phyloP scores from a whole-genome alignment of 2,797 vertebrate genomes.

The Thunnus albacares region DNA sequence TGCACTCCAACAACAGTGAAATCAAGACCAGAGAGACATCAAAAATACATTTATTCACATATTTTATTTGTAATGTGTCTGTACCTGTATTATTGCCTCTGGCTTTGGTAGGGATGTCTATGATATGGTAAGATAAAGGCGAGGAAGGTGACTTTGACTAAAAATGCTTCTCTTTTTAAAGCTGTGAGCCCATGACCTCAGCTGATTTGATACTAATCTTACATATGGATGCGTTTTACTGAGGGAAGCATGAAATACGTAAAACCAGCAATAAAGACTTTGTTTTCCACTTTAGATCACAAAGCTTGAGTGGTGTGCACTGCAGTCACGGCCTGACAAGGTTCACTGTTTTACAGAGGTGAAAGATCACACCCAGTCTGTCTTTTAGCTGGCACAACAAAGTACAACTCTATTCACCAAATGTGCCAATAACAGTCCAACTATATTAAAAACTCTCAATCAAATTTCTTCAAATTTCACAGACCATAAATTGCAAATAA shows the following conservation, averaged over 20 bases:
- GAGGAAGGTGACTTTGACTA: conserved; percentile 12
- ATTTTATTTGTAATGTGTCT: conserved; percentile 1
- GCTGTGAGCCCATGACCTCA: conserved; percentile 10
- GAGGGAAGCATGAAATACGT: background rate
- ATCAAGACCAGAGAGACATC: conserved; percentile 14
- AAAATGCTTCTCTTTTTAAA: conserved; percentile 10
- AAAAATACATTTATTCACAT: conserved; percentile 13
- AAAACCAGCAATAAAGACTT: background rate
- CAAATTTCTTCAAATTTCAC: conserved; percentile 34
- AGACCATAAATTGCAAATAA: background rate
- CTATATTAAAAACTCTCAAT: conserved; percentile 14
- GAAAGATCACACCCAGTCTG: conserved; percentile 27
- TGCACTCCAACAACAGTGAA: conserved; percentile 17
- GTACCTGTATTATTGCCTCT: conserved; percentile 16
- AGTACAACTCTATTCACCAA: background rate
- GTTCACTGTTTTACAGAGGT: conserved; percentile 25
- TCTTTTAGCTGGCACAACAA: conserved; percentile 22
- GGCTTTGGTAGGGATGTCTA: background rate
- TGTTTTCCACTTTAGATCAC: conserved; percentile 16
- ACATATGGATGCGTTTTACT: conserved; percentile 13
- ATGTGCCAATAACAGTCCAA: background rate
- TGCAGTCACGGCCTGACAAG: conserved; percentile 14
- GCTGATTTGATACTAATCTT: conserved; percentile 25
- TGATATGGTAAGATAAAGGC: background rate
- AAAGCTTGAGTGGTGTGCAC: background rate